phyloP scores from a whole-genome alignment of 2,888 invertebrate species.

The Hemistola chrysoprasaria region DNA sequence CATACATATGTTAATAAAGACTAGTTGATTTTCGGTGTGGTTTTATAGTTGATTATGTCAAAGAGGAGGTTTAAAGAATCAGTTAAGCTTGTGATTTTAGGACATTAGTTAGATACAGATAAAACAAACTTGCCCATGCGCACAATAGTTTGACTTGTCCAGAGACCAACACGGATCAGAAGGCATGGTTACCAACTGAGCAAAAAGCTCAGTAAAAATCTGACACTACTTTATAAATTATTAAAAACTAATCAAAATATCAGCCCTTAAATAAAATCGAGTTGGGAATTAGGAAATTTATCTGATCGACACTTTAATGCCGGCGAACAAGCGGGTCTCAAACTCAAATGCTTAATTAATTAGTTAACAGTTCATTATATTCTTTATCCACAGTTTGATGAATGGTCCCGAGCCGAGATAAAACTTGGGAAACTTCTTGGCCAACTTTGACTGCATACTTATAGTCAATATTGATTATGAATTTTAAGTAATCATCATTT shows the following conservation, averaged over 20 bases:
- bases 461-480: slow-evolving; percentile 39
- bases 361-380: slow-evolving; percentile 35
- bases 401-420: slow-evolving; percentile 36
- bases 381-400: slow-evolving; percentile 41
- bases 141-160: too few species aligned
- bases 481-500: slow-evolving; percentile 29
- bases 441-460: slow-evolving; percentile 34
- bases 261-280: slow-evolving; percentile 4
- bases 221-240: slow-evolving; percentile 1
- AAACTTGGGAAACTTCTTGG: slow-evolving; percentile 41
- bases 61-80: too few species aligned
- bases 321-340: slow-evolving; percentile 6
- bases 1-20: too few species aligned
- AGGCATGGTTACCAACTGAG: too few species aligned
- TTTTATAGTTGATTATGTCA: too few species aligned
- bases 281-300: slow-evolving; percentile 6
- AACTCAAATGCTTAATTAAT: slow-evolving; percentile 25
- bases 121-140: too few species aligned
- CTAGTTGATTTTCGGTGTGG: too few species aligned
- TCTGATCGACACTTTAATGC: slow-evolving; percentile 29
- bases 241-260: slow-evolving; percentile 23
- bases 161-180: too few species aligned
- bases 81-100: too few species aligned
- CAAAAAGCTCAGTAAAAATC: too few species aligned
- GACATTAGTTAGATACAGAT: too few species aligned